Evolutionary conservation across 2,113 vertebrate species (phyloP).

Genomic region (Chinchilla lanigera): DNA sequence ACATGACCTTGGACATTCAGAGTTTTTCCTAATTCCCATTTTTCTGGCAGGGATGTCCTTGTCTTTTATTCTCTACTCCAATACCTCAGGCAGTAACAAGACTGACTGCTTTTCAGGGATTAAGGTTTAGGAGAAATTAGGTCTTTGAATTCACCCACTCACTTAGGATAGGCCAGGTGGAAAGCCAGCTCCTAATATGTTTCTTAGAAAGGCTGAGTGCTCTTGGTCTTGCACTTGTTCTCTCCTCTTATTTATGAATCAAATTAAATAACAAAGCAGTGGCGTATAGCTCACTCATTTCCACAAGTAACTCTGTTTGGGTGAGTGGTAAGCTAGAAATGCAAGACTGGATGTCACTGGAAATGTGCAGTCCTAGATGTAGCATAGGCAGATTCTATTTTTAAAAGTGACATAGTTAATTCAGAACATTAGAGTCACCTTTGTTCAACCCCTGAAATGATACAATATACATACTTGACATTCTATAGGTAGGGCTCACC

Average conservation of each 20-base stretch:
- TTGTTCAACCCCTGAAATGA: not conserved
- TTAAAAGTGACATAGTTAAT: not conserved
- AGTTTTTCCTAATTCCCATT: conserved; percentile 56
- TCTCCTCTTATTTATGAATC: conserved; percentile 69
- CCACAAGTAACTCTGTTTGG: not conserved
- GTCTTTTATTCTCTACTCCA: conserved; percentile 48
- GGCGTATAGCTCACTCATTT: conserved; percentile 13
- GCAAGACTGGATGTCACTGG: not conserved
- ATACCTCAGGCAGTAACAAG: conserved; percentile 58
- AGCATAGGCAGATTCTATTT: not conserved
- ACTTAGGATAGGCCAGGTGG: conserved; percentile 61
- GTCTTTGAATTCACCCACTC: conserved; percentile 63
- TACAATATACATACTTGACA: not conserved
- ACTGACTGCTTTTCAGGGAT: conserved; percentile 64
- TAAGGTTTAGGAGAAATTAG: conserved; percentile 51
- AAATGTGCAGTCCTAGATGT: not conserved
- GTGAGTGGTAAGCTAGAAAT: not conserved
- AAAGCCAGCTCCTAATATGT: conserved; percentile 59
- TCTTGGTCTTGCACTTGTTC: conserved; percentile 52
- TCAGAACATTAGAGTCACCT: not conserved
- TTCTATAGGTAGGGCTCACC: not conserved
- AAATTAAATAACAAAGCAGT: conserved; percentile 68
- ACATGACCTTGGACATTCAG: conserved; percentile 34
- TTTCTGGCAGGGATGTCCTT: conserved; percentile 35
- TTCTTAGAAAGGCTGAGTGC: conserved; percentile 62